Base-by-base conservation (phyloP, 1,140 invertebrate species). In the Hyposmocoma kahamanoa region DNA sequence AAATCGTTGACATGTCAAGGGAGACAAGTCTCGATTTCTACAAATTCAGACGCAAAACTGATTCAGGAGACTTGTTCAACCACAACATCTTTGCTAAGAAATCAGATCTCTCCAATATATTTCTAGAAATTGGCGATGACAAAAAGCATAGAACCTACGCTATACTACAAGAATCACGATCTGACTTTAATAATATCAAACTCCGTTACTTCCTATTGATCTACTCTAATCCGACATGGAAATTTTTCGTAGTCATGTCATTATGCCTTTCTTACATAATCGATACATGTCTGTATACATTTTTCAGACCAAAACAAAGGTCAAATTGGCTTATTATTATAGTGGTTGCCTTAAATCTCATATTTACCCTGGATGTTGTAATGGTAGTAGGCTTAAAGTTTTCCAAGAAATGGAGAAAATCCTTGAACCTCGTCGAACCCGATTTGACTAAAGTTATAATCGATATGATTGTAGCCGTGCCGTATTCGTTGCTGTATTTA, bases 401-500 rank as follows among this genome's bases (percentile, higher is more conserved):
- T 32, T 72, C 66, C 38, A 72, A 66, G 47, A 73, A 72, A 48
- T 84, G 77, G 79, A 68, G 77, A 10, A 83, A 78, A 56, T 80
- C 73, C 21, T 53, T 84, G 2, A 84, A 84, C 24, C 50, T 84
- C 42, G 70, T 84, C 0, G 81, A 84, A 49, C 77, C 81, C 15
- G 65, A 71, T 8, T 72, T 64, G 0, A 59, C 42, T 41, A 60
- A 58, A 39, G 77, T 84, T 8, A 44, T 74, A 20, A 21, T 85
- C n/a, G 72, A 85, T 56, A 59, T 75, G 15, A 38, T 80, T 20
- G 38, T 85, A n/a, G 79, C 79, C 1, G 32, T 85, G 9, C 82
- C 82, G 3, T 85, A 71, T 50, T 58, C 72, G 3, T 60, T 81
- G 39, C 30, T 78, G 5, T 85, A 80, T 59, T 69, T 83, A 1